phyloP scores from a whole-genome alignment of 2,888 invertebrate genomes.

The Harpalus rubripes region DNA sequence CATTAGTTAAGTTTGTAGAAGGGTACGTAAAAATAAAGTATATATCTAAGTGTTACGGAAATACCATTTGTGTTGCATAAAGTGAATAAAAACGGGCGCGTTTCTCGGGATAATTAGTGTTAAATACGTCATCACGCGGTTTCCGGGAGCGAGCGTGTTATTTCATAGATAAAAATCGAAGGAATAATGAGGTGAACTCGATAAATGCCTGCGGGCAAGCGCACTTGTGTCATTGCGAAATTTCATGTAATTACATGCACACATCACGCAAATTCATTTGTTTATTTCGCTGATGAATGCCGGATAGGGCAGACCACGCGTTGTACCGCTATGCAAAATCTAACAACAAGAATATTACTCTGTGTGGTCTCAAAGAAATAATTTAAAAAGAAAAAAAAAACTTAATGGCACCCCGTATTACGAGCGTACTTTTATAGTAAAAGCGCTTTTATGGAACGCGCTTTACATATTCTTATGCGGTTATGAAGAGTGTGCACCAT shows the following conservation, averaged over 20 bases:
- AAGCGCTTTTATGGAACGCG: too few relatives aligned
- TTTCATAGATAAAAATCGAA: constrained; percentile 47
- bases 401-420: too few relatives aligned
- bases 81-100: constrained; percentile 35
- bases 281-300: constrained; percentile 41
- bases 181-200: constrained; percentile 53
- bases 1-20: constrained; percentile 17
- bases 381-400: too few relatives aligned
- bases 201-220: constrained; percentile 45
- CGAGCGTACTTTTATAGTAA: too few relatives aligned
- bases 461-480: too few relatives aligned
- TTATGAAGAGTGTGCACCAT: too few relatives aligned
- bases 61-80: constrained; percentile 43
- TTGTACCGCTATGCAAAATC: constrained; percentile 11
- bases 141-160: constrained; percentile 57
- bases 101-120: constrained; percentile 52
- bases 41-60: constrained; percentile 43
- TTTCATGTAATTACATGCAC: constrained; percentile 53
- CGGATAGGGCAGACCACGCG: not conserved
- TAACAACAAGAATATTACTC: not conserved
- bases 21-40: constrained; percentile 39
- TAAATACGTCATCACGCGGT: constrained; percentile 56
- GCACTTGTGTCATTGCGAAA: constrained; percentile 52
- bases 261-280: constrained; percentile 53
- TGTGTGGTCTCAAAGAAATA: constrained; percentile 23